Percentiles rank a stretch among this genome's conserved stretches.
Evolutionary conservation across 2,113 vertebrate genomes (phyloP).

Genomic region (Tapirus terrestris): DNA sequence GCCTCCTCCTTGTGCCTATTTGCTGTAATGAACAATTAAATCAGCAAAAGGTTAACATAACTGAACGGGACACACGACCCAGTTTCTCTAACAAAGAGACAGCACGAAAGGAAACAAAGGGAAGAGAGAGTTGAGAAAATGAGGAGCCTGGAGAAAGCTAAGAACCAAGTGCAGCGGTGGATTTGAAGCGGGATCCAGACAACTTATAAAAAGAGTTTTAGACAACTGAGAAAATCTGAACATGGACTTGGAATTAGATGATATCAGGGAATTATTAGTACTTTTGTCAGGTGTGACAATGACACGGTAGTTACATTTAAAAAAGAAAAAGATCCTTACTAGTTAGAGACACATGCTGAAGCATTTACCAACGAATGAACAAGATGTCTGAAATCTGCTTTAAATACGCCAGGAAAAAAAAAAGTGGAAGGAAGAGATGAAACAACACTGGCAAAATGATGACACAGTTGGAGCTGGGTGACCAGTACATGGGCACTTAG

Average conservation of each 20-base stretch:
- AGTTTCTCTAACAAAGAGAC: neutral
- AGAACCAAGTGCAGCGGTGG: neutral
- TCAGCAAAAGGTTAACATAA: neutral
- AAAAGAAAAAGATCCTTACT: neutral
- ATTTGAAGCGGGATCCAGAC: neutral
- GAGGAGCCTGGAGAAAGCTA: neutral
- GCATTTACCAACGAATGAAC: neutral
- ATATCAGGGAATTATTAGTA: neutral
- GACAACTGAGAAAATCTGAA: neutral
- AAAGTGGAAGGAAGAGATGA: neutral
- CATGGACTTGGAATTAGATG: neutral
- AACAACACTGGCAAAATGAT: neutral
- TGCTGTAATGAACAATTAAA: neutral
- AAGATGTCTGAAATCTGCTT: neutral
- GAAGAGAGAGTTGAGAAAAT: neutral
- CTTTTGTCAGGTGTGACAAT: neutral
- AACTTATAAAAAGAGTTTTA: neutral
- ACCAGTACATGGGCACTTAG: no score
- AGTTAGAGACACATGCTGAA: neutral
- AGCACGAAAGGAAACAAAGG: neutral
- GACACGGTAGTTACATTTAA: neutral
- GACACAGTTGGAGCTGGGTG: accelerated
- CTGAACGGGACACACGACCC: neutral
- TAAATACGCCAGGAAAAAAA: neutral
- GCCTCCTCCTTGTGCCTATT: neutral